Base-by-base conservation (phyloP, 1,140 invertebrate genomes). In the Eueides isabella region DNA sequence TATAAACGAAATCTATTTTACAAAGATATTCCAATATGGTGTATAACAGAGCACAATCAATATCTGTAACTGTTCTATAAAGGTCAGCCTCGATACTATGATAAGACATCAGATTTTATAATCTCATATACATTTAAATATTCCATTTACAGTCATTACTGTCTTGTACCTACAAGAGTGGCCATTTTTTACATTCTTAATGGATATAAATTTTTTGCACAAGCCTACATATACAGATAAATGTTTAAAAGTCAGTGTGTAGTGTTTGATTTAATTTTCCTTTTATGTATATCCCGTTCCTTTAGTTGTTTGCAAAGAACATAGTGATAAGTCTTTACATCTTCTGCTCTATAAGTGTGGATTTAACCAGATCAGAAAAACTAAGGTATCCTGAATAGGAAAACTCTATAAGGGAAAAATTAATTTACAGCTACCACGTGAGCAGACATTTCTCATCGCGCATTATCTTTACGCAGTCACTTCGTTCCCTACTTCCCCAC, bases 21-120 rank as follows among this genome's bases (percentile, higher is more conserved):
- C 26, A 55, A 2, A 55, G 6, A 55, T 55, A 55, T 55, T 23
- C 6, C 9, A 55, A 26, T 55, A 55, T 26, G 7, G 48, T 55
- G 48, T 55, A 55, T 9, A 55, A 55, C 48, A 23, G 11, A 26
- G 19, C 19, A 26, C 48, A 11, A 23, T 30, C 35, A 9, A 16
- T 35, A 63, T 70, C 30, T 71, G 61, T 71, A 41, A 63, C 35
- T 29, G 31, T 67, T 71, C 26, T 28, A n/a, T 12, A 68, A 71
- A 71, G 69, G 69, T 63, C 69, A 71, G 35, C 68, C 23, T 31
- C 68, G 48, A 70, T 71, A 31, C 69, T 71, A 64, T 71, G 69
- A 64, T 71, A 69, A n/a, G 29, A 66, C 26, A 67, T 48, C 28
- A n/a, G 7, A 44, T 68, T 68, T 63, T 30, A 64, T 71, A 63